Conservation (phyloP, 2,113 vertebrate species). For the Apteryx mantelli region DNA sequence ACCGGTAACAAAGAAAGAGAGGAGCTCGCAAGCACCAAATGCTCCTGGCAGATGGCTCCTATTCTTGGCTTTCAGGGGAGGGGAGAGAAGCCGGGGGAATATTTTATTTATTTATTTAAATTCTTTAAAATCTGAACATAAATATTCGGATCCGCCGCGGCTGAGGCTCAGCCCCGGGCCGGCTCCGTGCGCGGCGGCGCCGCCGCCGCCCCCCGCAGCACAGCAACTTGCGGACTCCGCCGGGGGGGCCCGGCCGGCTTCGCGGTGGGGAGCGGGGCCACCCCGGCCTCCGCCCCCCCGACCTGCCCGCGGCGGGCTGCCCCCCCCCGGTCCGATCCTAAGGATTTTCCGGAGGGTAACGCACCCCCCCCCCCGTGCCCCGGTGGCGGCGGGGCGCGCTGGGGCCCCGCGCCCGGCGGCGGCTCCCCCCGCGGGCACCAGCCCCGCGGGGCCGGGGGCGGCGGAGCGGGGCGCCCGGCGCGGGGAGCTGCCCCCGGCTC, state of each 20-base stretch:
- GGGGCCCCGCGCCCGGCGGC: no score
- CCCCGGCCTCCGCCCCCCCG: background rate
- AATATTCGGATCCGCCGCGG: constrained; percentile 79
- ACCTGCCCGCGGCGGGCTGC: background rate
- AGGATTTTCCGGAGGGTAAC: background rate
- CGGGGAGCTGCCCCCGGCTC: no score
- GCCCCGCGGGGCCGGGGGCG: no score
- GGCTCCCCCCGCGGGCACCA: no score
- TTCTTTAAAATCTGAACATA: constrained; percentile 82
- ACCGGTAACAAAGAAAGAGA: constrained; percentile 81
- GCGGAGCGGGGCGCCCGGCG: no score
- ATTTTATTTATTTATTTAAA: constrained; percentile 88
- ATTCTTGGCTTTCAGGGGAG: constrained; percentile 77
- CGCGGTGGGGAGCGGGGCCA: background rate
- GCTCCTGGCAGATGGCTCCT: constrained; percentile 80
- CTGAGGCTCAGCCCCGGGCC: constrained; percentile 63
- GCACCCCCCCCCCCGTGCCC: no score
- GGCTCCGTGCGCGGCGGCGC: constrained; percentile 13
- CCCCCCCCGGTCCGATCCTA: background rate
- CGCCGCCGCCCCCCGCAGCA: constrained; percentile 12
- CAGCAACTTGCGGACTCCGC: constrained; percentile 8
- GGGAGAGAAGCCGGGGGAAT: constrained; percentile 72
- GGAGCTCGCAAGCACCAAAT: constrained; percentile 70
- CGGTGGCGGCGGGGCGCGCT: no score
- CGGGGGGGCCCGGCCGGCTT: background rate